Base-by-base conservation (phyloP, 1,140 invertebrate genomes). In the Schmidtea mediterranea region DNA sequence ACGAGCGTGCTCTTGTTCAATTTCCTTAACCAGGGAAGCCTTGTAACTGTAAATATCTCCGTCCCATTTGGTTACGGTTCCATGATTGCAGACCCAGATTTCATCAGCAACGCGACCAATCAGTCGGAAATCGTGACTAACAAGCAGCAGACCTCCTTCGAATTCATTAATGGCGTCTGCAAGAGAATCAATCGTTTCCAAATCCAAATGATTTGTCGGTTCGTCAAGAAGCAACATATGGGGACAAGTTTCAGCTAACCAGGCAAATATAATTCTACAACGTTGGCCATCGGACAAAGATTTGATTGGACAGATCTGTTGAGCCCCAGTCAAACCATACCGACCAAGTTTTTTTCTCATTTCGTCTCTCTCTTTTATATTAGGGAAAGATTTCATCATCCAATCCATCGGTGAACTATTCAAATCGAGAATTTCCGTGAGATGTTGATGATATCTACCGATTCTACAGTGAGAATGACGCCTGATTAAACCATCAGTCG, bases 271-370 rank as follows among this genome's bases (percentile, higher is more conserved):
- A 0, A 98, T 86, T 53, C 92, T 76, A 68, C 92, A 97, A 48
- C 89, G 71, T 67, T 98, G 92, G 32, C 92, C 92, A 69, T 98
- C 92, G 0, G 83, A 92, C 37, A 98, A 65, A 66, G 97, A 90
- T 40, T 83, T 73, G 61, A 98, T 95, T 5, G 92, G 87, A 62
- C 84, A 94, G 18, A 92, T 76, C 71, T 98, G 90, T 64, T 95
- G 87, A 57, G 83, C 74, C 2, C 87, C 90, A 16, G 87, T 84
- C 2, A 98, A 66, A 15, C 90, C 90, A 63, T 92, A 98, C 51
- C 89, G 73, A 2, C 92, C 92, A 58, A 98, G 90, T 53, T 97
- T 95, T 68, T 90, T 92, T 46, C 92, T 72, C 87, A 98, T 97
- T 62, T 95, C 89, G 69, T 98, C 92, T 26, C 78, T 75, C 65